Conservation (phyloP, 2,113 vertebrate species). For the Labeo catla region DNA sequence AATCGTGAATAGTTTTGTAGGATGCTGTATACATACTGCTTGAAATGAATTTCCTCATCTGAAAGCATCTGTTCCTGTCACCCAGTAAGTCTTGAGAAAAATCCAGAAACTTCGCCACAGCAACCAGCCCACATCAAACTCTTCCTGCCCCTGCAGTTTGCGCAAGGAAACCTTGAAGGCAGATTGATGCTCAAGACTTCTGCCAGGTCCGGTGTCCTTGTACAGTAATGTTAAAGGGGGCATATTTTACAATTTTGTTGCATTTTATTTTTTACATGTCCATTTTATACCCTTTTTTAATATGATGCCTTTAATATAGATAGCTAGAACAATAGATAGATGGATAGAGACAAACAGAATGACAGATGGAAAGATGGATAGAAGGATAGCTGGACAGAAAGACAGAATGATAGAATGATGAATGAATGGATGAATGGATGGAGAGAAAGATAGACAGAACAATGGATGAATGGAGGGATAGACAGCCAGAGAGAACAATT, state of each 20-base stretch:
- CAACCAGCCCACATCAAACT: background rate
- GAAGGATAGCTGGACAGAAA: background rate
- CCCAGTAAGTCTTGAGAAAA: background rate
- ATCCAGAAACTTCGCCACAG: background rate
- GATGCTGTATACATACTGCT: background rate
- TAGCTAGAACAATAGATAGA: background rate
- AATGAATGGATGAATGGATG: background rate
- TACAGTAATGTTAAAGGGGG: background rate
- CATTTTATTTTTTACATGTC: background rate
- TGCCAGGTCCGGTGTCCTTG: background rate
- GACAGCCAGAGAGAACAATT: no score
- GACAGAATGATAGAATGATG: no score
- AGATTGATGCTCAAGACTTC: background rate
- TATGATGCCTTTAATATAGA: background rate
- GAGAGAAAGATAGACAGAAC: no score
- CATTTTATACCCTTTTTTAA: background rate
- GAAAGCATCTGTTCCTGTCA: background rate
- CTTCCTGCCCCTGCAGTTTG: background rate
- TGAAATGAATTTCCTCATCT: background rate
- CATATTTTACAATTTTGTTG: background rate
- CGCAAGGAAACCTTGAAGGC: background rate
- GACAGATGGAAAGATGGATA: background rate
- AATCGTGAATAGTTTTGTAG: constrained; percentile 26
- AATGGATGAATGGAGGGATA: background rate
- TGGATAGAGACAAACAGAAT: background rate